These are phyloP conservation scores for Delphinus delphis DNA, from an alignment of 2,113 vertebrate genomes.

Conservation along the genomic window DNA sequence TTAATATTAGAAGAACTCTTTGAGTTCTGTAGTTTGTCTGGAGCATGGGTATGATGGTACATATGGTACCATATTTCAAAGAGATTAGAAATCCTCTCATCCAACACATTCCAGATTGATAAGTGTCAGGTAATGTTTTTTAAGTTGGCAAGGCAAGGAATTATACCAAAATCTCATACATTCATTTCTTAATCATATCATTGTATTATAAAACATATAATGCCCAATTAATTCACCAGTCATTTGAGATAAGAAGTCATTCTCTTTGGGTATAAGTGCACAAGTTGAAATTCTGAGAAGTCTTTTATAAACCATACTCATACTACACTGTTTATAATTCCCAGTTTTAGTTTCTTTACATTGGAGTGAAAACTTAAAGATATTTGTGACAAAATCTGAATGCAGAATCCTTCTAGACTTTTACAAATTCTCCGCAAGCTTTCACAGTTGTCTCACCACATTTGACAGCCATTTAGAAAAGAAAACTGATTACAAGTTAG, in stretches of 20 bases:
- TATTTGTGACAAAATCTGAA: background rate
- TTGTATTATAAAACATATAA: background rate
- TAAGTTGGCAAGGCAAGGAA: background rate
- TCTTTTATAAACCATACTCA: background rate
- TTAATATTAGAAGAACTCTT: background rate
- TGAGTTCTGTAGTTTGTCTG: background rate
- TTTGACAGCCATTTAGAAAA: conserved; percentile 48
- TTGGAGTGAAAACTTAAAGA: background rate
- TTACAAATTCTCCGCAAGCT: background rate
- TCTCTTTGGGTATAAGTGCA: background rate
- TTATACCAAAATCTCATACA: background rate
- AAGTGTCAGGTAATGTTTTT: background rate
- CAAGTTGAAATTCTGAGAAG: background rate
- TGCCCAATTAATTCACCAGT: background rate
- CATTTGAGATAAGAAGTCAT: background rate
- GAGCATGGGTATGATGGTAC: background rate
- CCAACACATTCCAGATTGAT: background rate
- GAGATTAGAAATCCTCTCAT: background rate
- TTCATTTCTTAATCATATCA: background rate
- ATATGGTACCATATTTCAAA: background rate
- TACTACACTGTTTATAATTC: background rate
- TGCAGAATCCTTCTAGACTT: background rate
- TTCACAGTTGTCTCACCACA: conserved; percentile 12
- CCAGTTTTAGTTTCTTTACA: background rate
- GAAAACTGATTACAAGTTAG: background rate